Base-by-base conservation (phyloP, 2,888 invertebrate genomes). In the Sphaerophoria taeniata region DNA sequence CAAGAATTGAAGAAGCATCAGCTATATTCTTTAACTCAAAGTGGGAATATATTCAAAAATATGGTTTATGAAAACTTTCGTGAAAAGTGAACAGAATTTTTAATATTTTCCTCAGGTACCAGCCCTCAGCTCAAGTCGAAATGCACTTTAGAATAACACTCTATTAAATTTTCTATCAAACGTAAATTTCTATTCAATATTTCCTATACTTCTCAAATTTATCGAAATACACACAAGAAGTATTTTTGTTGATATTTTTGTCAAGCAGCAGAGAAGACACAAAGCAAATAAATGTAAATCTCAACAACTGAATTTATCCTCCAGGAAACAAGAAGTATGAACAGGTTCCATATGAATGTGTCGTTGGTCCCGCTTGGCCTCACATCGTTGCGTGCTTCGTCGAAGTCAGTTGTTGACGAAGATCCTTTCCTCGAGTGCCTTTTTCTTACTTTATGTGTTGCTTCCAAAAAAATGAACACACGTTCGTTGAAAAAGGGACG, bases 281-380 rank as follows among this genome's bases (percentile, higher is more conserved):
- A 65, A 51, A 6, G 36, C 14, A 4, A n/a, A 31, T 16, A 53
- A 67, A 67, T 53, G 53, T 53, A 67, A 67, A 67, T 67, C 67
- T 53, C 67, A 67, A 53, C 67, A 53, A 67, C 67, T 51, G 51
- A 67, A 67, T 67, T n/a, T n/a, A 67, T 67, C 67, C 67, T 53
- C 67, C 3, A 53, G 53, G 67, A 51, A 67, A 43, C 51, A 67
- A 39, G 67, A 67, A 67, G 53, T 67, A 67, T 67, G 67, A 67
- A 67, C 67, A 67, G 53, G 67, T 67, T 67, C 39, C 51, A 67
- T 67, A 67, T 67, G 67, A 67, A 53, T 67, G 67, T 67, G 67
- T 39, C 67, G 53, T 67, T 67, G 39, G 39, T 67, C 24, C n/a
- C 53, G 53, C 51, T 67, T 53, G 53, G 67, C 36, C 53, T 53